Evolutionary conservation across 2,888 invertebrate genomes (phyloP), one percentile per base, ranked within the genome.

Genomic region (Drosophila hamatofila): DNA sequence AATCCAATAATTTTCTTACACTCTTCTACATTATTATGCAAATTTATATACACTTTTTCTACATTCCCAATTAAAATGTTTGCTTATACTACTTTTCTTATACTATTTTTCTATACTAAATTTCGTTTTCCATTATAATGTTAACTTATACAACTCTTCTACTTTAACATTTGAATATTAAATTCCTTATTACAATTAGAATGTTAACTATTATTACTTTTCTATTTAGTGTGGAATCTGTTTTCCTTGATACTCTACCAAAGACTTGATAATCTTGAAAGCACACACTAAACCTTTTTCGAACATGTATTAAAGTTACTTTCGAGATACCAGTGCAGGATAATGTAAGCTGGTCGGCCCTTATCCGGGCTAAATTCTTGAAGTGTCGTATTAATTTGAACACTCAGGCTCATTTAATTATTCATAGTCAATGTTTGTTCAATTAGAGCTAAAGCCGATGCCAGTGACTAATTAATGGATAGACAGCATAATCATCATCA

Each of bases 391-490:
- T 85, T 82, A 80, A 85, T 80, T 83, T 60, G 65, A 61, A 61
- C 66, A 67, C 63, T 75, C 60, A 41, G 55, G 18, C 39, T 23
- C 46, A 62, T 64, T 80, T 25, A 80, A 78, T 68, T 57, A 77
- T 88, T 78, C 78, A 79, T 62, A 55, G 54, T 52, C 64, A 75
- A 67, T 80, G 72, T 80, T 85, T 85, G 83, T 80, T 67, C 70
- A 83, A 83, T 86, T 85, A 85, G 62, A 64, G 58, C 65, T 54
- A 59, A 65, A 58, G 79, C 70, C 57, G 62, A 62, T 62, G 65
- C 30, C 71, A 59, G 66, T 48, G 42, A 68, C 77, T 74, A 85
- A 82, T 88, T 88, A 83, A 82, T 74, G 75, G 52, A 57, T 55
- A 48, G 54, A 48, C 65, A 46, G 44, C 42, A 46, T 48, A 48